Conservation (phyloP, 2,888 invertebrate species). For the Nycteola revayana region DNA sequence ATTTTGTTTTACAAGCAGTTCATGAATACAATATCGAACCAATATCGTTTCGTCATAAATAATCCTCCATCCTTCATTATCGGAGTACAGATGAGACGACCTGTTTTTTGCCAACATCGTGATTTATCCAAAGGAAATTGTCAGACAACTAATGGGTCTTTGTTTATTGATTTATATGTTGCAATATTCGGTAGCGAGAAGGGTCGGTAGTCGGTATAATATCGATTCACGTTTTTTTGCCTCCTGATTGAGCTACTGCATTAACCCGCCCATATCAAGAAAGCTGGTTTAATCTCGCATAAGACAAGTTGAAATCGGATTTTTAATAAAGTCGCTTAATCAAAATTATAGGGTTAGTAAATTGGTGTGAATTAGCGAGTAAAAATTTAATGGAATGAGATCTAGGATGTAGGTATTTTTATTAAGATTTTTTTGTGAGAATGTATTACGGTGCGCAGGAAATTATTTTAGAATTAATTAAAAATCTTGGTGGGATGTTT, state of each 20-base stretch:
- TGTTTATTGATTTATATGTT: constrained; percentile 79
- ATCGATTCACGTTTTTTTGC: constrained; percentile 54
- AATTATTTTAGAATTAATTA: constrained; percentile 38
- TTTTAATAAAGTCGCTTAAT: constrained; percentile 49
- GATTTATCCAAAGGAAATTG: constrained; percentile 80
- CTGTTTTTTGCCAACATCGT: constrained; percentile 62
- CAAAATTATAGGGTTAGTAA: constrained; percentile 56
- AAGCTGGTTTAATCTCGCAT: constrained; percentile 23
- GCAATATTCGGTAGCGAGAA: constrained; percentile 77
- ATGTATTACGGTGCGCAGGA: constrained; percentile 38
- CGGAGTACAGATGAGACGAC: constrained; percentile 45
- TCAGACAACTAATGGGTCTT: constrained; percentile 79
- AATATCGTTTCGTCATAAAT: constrained; percentile 40
- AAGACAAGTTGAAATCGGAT: constrained; percentile 21
- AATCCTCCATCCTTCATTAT: constrained; percentile 57
- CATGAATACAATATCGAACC: constrained; percentile 29
- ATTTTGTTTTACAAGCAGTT: too few species aligned
- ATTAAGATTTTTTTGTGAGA: constrained; percentile 47
- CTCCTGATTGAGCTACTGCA: constrained; percentile 63
- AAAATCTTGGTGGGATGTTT: constrained; percentile 23
- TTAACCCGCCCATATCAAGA: constrained; percentile 45
- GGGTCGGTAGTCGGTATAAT: constrained; percentile 61
- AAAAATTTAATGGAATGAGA: constrained; percentile 64
- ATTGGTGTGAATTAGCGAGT: constrained; percentile 61
- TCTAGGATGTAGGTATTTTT: constrained; percentile 46